Evolutionary conservation across 2,797 vertebrate genomes (phyloP), one percentile per base, ranked within the genome.

Genomic region (Chaunax sp.): DNA sequence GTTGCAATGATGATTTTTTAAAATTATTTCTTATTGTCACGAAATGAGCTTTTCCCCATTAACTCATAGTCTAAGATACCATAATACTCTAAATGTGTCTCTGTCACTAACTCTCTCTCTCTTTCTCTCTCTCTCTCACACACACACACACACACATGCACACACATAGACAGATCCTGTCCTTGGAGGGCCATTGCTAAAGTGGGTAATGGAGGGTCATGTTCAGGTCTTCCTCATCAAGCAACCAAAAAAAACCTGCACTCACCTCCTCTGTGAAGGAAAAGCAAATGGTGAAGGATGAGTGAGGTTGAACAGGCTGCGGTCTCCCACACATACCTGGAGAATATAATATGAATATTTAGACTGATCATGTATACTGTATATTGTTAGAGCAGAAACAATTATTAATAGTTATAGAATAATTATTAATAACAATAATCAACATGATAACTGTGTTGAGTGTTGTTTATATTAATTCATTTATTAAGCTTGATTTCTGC

Each of bases 151-250:
- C 58, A 49, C 59, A 56, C n/a, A 47, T 47, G 30, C 49, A 37
- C 15, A 51, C 58, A 49, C 59, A 56, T 16, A 47, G 25, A 13
- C n/a, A 22, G 25, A 37, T 22, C 10, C 26, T 44, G 74, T 71
- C 86, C 87, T 86, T 89, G 86, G 78, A 68, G 76, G 72, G 52
- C 58, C 69, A 47, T 67, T 72, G 77, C 74, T 64, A 81, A 81
- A 73, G 72, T 76, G 78, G 64, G 78, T 87, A 90, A 90, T 86
- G 82, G 67, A 81, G 75, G 87, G 83, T 87, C 75, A 82, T 33
- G 85, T 89, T 74, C 77, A n/a, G 85, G 83, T 83, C 83, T 50
- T 73, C 64, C 62, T 88, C 80, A 75, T 86, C 85, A 80, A 64
- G 63, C 38, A 43, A 52, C 68, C 14, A 25, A 90, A 93, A 74